Base-by-base conservation (phyloP, 2,113 vertebrate species). In the Ellobius talpinus region DNA sequence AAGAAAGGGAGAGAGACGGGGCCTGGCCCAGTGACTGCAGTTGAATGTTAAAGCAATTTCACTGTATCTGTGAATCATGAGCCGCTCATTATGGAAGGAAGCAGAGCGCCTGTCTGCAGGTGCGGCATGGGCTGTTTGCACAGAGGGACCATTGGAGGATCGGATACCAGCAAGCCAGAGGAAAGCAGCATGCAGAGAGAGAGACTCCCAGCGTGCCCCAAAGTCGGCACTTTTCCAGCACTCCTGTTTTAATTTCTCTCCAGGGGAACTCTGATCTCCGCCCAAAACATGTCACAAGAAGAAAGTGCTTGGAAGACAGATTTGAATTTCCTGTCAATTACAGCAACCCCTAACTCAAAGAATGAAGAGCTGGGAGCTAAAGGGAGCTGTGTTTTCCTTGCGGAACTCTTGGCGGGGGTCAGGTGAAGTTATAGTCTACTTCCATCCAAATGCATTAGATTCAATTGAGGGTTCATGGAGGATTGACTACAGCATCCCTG, bases 301-400 rank as follows among this genome's bases (percentile, higher is more conserved):
- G 95, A 97, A 97, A 97, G 47, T 90, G 61, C 74, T 95, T 97
- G 97, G 96, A 98, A 98, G 97, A 98, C 95, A 85, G 94, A 93
- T 98, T 98, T 97, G 97, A 98, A 98, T 98, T 98, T 99, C 97
- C 98, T 98, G 96, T 98, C 91, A 91, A 68, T 98, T 98, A 96
- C 96, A 98, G 91, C 92, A 94, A 93, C 96, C 96, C 91, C 98
- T 89, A 88, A 94, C 98, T 98, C 94, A 96, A 87, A 98, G 93
- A 66, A 52, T 29, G 45, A 47, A 33, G 76, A 88, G 33, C 39
- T 5, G n/a, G 33, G 55, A 90, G 63, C 90, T 96, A 97, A 97
- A 97, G 93, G 77, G 96, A 98, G 95, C 96, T 97, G 21, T 96
- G 73, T 68, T 96, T 96, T 98, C 94, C 96, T 98, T 96, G 96